phyloP scores from a whole-genome alignment of 2,797 vertebrate genomes.

The Amniataba percoides region DNA sequence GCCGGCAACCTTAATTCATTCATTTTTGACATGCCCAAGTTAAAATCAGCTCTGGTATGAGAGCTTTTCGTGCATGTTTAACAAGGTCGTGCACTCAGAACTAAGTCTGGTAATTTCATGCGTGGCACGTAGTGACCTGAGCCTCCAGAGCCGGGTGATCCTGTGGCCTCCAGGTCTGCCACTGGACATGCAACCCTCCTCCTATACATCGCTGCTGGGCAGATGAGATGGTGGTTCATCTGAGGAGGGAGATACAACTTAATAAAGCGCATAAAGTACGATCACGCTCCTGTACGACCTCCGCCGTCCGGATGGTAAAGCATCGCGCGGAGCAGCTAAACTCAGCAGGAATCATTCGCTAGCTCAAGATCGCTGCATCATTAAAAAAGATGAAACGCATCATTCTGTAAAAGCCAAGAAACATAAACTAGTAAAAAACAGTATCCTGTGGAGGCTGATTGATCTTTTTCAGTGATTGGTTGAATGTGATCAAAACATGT shows the following conservation, averaged over 20 bases:
- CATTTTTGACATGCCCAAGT: neutral
- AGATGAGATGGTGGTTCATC: neutral
- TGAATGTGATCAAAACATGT: neutral
- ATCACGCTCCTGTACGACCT: neutral
- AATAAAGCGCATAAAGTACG: neutral
- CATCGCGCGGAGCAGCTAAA: neutral
- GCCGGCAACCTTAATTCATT: neutral
- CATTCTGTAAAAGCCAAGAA: neutral
- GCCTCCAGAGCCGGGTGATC: neutral
- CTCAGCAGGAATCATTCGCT: neutral
- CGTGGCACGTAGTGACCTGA: neutral
- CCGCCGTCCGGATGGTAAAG: neutral
- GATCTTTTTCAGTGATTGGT: neutral
- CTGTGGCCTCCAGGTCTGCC: neutral
- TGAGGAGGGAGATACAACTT: neutral
- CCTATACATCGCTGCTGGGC: neutral
- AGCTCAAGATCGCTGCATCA: neutral
- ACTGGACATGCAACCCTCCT: neutral
- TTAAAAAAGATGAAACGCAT: neutral
- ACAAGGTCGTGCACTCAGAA: neutral
- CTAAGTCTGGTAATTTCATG: neutral
- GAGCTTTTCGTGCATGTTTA: neutral
- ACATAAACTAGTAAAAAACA: neutral
- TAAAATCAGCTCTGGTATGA: neutral
- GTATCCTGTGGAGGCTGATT: neutral